Evolutionary conservation across 2,888 invertebrate species (phyloP), one percentile per base, ranked within the genome.

Genomic region (Cyclophora punctaria): DNA sequence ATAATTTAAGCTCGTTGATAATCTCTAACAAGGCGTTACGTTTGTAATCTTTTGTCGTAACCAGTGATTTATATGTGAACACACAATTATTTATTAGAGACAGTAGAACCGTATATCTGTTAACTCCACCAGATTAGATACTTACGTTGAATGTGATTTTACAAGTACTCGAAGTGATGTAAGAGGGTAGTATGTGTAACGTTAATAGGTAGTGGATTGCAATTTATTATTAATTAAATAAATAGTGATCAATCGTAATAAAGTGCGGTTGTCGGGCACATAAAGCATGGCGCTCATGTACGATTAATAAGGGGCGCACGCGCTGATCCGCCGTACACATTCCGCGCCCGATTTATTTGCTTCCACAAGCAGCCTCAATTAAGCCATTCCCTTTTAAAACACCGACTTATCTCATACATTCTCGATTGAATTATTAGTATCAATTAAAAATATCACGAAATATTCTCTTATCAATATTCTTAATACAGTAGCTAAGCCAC

Each of bases 401-500:
- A 64, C 69, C 63, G 65, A 66, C 73, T 80, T 83, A 83, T 83
- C 83, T 71, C 67, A 69, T 74, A 78, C 68, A 72, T 77, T 80
- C 82, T 73, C 73, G 75, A 82, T 78, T 81, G 81, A 80, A 80
- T 84, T 83, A 86, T 82, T 83, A 84, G 79, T 78, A 78, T 71
- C 80, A 79, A 78, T 82, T 83, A 84, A 78, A 77, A 69, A 79
- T 75, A 70, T 77, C 76, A 73, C 78, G 78, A 80, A 83, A 81
- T 82, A 80, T 75, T 37, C 69, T 71, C 74, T 83, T 85, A 87
- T 87, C 86, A 83, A 85, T 84, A 82, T 83, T 83, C 76, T 83
- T 82, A 85, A 85, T 82, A 85, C 87, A 77, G 87, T 84, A 88
- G 87, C 86, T 66, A 71, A 88, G 87, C 86, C 65, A 71, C 75